phyloP scores from a whole-genome alignment of 1,140 invertebrate species.

The Trichoplusia ni region DNA sequence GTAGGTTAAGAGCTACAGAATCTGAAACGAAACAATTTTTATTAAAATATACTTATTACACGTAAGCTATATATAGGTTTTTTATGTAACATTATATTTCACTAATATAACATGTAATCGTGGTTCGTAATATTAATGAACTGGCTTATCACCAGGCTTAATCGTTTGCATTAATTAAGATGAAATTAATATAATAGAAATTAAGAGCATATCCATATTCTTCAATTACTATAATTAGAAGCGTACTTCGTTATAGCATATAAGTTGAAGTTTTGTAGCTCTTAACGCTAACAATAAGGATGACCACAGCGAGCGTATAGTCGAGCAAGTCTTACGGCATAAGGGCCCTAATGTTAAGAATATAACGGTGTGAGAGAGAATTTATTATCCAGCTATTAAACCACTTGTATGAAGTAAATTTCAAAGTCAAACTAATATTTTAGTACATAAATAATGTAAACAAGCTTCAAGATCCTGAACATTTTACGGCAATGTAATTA shows the following conservation, averaged over 20 bases:
- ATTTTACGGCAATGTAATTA: background rate
- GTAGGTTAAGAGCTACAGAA: slow-evolving; percentile 7
- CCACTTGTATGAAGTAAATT: background rate
- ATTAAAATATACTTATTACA: background rate
- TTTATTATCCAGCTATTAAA: background rate
- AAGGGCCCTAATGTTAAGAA: background rate
- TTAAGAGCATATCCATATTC: no score
- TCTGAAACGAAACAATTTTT: background rate
- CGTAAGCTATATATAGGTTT: background rate
- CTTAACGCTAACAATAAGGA: no score
- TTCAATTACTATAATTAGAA: no score
- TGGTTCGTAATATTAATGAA: no score
- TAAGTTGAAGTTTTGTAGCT: no score
- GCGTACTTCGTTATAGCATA: no score
- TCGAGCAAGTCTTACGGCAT: background rate
- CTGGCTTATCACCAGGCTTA: no score
- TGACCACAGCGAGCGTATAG: background rate
- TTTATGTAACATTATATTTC: no score
- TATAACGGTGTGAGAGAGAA: background rate
- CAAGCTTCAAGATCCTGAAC: background rate
- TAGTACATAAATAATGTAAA: background rate
- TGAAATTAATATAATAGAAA: no score
- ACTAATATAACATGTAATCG: no score
- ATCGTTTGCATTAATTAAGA: no score
- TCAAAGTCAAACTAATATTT: background rate